Conservation (phyloP, 2,888 invertebrate genomes). For the Sicus ferrugineus region DNA sequence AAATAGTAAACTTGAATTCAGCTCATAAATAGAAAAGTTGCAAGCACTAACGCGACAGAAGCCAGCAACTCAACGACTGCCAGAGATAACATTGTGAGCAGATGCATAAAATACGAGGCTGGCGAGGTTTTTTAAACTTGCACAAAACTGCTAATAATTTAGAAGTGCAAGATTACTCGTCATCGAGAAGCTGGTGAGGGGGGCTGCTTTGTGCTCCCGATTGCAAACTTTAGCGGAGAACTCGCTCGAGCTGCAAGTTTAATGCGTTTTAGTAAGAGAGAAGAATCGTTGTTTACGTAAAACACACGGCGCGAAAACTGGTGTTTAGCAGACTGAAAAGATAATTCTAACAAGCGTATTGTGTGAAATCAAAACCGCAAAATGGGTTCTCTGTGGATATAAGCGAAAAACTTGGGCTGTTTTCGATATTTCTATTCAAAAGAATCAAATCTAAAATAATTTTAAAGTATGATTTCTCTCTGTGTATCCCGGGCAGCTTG, state of each 20-base stretch:
- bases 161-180: too few species aligned
- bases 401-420: too few species aligned
- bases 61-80: background rate
- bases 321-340: too few species aligned
- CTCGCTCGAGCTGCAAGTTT: slow-evolving; percentile 3
- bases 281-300: slow-evolving; percentile 15
- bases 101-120: background rate
- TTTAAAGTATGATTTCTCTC: background rate
- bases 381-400: too few species aligned
- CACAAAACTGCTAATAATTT: slow-evolving; percentile 11
- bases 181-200: background rate
- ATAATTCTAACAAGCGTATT: background rate
- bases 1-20: background rate
- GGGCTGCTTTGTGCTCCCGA: background rate
- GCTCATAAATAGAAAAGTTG: background rate
- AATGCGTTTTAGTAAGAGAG: slow-evolving; percentile 25
- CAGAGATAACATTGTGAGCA: too few species aligned
- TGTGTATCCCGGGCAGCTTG: background rate
- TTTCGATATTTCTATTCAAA: too few species aligned
- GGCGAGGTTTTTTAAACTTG: slow-evolving; percentile 3
- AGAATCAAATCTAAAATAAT: background rate
- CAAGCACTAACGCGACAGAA: background rate
- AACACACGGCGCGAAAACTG: slow-evolving; percentile 2
- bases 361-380: too few species aligned
- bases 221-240: slow-evolving; percentile 13